Percentiles rank a stretch among this genome's conserved stretches.
phyloP scores from a whole-genome alignment of 1,140 invertebrate species.

The Platorchestia sp. region DNA sequence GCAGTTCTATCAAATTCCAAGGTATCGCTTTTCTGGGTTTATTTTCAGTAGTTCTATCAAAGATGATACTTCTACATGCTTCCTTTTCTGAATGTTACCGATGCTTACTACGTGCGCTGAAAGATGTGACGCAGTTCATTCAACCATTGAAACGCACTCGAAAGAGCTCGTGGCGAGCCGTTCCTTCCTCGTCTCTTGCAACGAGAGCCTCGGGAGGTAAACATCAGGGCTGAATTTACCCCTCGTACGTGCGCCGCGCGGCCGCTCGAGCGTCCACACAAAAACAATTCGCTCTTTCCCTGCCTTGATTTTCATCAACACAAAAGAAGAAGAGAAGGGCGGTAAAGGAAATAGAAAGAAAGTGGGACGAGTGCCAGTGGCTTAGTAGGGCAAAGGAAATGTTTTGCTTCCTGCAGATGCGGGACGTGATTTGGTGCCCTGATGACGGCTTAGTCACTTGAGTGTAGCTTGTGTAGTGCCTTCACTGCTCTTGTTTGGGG shows the following conservation, averaged over 20 bases:
- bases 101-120: not conserved
- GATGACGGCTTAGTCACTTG: not conserved
- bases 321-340: not conserved
- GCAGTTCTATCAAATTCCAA: too few species aligned
- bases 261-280: not conserved
- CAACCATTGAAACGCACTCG: not conserved
- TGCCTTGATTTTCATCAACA: not conserved
- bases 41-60: too few species aligned
- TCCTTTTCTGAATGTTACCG: too few species aligned
- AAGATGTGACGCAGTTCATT: not conserved
- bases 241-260: not conserved
- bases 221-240: not conserved
- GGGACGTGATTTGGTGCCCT: not conserved
- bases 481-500: not conserved
- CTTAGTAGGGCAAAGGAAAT: slow-evolving; percentile 34
- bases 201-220: not conserved
- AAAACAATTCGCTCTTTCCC: not conserved
- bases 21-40: too few species aligned
- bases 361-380: slow-evolving; percentile 2
- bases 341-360: slow-evolving; percentile 5
- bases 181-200: not conserved
- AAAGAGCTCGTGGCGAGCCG: not conserved
- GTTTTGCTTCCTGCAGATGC: not conserved
- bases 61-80: too few species aligned
- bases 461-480: not conserved